Evolutionary conservation across 1,140 invertebrate species (phyloP).

Genomic region (Manduca sexta): DNA sequence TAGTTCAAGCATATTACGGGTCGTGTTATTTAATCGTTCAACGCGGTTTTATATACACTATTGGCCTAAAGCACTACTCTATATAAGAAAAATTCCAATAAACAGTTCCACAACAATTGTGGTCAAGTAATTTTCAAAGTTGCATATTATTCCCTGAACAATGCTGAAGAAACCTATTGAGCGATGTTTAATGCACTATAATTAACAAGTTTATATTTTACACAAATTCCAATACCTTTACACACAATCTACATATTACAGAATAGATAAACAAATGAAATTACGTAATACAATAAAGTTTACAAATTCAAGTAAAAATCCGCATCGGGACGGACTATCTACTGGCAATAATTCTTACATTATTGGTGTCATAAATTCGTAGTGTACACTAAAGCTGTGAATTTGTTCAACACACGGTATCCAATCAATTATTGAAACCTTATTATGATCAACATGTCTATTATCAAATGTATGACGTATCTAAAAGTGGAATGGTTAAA

Average conservation of each 20-base stretch:
- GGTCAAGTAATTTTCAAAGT: background rate
- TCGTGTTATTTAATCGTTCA: no score
- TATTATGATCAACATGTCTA: background rate
- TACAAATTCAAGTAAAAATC: slow-evolving; percentile 36
- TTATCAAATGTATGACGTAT: background rate
- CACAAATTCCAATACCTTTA: slow-evolving; percentile 2
- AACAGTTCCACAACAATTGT: background rate
- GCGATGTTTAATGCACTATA: background rate
- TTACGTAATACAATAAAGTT: slow-evolving; percentile 13
- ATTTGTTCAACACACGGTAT: background rate
- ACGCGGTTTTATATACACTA: background rate
- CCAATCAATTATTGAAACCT: background rate
- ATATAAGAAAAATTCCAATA: slow-evolving; percentile 2
- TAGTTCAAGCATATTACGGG: no score
- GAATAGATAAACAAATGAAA: slow-evolving; percentile 4
- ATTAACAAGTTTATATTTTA: slow-evolving; percentile 1
- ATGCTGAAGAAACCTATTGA: background rate
- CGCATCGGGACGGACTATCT: slow-evolving; percentile 53
- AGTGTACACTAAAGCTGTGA: slow-evolving; percentile 11
- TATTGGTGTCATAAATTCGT: slow-evolving; percentile 52
- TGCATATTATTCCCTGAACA: no score
- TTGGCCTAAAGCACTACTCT: background rate
- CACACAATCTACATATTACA: slow-evolving; percentile 1
- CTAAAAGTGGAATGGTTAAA: slow-evolving; percentile 53
- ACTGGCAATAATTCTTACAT: slow-evolving; percentile 41